Conservation (phyloP, 1,140 invertebrate species). For the Gonatopus flavifemur region DNA sequence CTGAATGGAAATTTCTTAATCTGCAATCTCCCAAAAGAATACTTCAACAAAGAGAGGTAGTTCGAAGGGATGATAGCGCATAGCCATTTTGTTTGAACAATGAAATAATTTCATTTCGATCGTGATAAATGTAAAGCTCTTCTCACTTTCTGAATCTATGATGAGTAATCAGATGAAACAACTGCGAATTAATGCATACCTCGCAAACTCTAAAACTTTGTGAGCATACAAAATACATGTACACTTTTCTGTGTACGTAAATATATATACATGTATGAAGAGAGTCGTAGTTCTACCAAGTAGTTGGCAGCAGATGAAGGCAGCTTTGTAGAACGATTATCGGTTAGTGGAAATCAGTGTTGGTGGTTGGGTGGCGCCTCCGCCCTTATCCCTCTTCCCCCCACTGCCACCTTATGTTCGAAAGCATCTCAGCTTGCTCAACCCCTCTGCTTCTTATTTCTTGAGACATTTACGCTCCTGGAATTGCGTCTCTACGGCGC, state of each 20-base stretch:
- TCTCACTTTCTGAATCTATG: too few species aligned
- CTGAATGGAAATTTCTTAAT: too few species aligned
- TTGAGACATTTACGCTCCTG: slow-evolving; percentile 28
- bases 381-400: slow-evolving; percentile 17
- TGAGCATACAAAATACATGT: not conserved
- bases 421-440: slow-evolving; percentile 17
- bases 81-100: too few species aligned
- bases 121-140: too few species aligned
- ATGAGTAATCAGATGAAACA: too few species aligned
- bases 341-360: slow-evolving; percentile 57
- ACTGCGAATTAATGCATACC: too few species aligned
- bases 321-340: slow-evolving; percentile 54
- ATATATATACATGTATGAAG: not conserved
- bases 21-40: too few species aligned
- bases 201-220: too few species aligned
- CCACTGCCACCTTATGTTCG: slow-evolving; percentile 4
- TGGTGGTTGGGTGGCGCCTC: slow-evolving; percentile 52
- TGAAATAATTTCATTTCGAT: too few species aligned
- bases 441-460: slow-evolving; percentile 9
- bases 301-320: slow-evolving; percentile 46
- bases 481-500: slow-evolving; percentile 27
- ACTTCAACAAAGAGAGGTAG: too few species aligned
- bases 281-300: not conserved
- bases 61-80: too few species aligned
- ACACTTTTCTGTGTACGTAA: too few species aligned